These are phyloP conservation scores for Calephelis nemesis DNA, from an alignment of 1,140 invertebrate genomes.

Conservation along the genomic window DNA sequence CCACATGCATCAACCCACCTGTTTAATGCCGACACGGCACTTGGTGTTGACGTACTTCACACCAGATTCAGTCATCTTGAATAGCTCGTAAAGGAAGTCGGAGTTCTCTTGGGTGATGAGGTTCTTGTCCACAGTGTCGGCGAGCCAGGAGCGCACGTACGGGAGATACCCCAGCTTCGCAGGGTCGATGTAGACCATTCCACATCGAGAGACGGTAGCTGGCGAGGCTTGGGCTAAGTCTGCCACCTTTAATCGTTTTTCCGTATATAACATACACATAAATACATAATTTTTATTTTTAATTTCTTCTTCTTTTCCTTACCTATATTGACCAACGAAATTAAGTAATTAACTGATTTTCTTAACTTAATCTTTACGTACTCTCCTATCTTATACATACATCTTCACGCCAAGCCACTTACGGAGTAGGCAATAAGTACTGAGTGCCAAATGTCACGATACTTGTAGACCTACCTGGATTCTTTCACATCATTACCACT, in stretches of 20 bases:
- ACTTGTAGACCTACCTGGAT: too few relatives aligned
- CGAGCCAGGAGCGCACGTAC: slow-evolving; percentile 64
- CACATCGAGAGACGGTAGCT: slow-evolving; percentile 90
- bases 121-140: slow-evolving; percentile 50
- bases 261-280: too few relatives aligned
- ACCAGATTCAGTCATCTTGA: slow-evolving; percentile 79
- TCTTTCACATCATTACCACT: too few relatives aligned
- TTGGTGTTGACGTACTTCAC: slow-evolving; percentile 73
- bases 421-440: too few relatives aligned
- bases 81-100: slow-evolving; percentile 80
- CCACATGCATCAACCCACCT: slow-evolving; percentile 55
- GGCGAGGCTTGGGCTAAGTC: slow-evolving; percentile 93
- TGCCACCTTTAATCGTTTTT: slow-evolving; percentile 81
- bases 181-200: slow-evolving; percentile 96
- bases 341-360: too few relatives aligned
- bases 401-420: too few relatives aligned
- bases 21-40: slow-evolving; percentile 63
- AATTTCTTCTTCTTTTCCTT: too few relatives aligned
- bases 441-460: too few relatives aligned
- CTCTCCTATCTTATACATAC: too few relatives aligned
- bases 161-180: slow-evolving; percentile 83
- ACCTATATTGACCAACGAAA: too few relatives aligned
- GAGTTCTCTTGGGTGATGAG: slow-evolving; percentile 74
- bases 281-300: too few relatives aligned
- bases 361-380: too few relatives aligned